A percentile compares a stretch with the other conserved stretches of the same genome.
Evolutionary conservation across 2,888 invertebrate genomes (phyloP).

Genomic region (Seira ritae): DNA sequence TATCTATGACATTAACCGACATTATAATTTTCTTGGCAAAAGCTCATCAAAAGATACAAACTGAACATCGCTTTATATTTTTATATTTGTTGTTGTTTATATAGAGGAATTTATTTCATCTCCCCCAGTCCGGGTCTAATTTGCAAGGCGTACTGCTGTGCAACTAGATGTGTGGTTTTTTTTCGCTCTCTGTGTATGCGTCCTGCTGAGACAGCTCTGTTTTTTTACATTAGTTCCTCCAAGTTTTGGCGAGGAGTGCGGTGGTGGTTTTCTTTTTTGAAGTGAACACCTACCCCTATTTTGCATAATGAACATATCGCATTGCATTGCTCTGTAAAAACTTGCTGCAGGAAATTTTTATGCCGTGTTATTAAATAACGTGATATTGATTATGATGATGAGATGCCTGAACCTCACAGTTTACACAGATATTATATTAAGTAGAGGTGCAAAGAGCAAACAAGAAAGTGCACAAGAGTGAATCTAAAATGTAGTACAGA

Average conservation of each 20-base stretch:
- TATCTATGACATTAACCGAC: no score
- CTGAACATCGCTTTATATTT: no score
- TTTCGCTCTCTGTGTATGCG: neutral
- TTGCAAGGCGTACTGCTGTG: constrained; percentile 1
- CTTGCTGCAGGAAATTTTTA: neutral
- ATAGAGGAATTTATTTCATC: neutral
- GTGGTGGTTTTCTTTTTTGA: no score
- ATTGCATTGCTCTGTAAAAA: neutral
- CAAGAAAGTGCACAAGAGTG: neutral
- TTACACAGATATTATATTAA: neutral
- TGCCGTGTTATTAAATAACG: neutral
- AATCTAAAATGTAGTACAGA: neutral
- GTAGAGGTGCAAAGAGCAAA: neutral
- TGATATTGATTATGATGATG: constrained; percentile 14
- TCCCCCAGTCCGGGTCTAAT: neutral
- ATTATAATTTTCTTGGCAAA: neutral
- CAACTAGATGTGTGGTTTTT: neutral
- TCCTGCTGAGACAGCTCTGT: no score
- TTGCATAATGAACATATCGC: constrained; percentile 14
- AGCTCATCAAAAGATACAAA: neutral
- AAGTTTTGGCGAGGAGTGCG: no score
- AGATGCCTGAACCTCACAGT: neutral
- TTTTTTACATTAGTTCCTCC: no score
- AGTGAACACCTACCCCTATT: neutral
- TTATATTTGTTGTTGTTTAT: neutral